phyloP scores from a whole-genome alignment of 2,797 vertebrate genomes.

The Acanthornis magna region DNA sequence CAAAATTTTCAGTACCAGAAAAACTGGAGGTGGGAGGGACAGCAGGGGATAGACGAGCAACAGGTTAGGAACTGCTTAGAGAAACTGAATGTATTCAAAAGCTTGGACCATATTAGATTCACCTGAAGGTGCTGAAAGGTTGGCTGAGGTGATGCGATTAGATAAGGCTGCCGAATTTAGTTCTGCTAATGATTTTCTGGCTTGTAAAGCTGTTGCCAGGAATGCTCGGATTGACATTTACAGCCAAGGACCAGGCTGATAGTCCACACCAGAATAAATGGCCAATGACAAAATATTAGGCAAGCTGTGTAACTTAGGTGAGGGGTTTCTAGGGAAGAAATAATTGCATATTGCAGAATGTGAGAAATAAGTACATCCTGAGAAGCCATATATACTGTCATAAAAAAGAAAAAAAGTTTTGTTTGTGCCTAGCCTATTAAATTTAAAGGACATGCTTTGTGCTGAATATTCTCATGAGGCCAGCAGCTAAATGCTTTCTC shows the following conservation, averaged over 20 bases:
- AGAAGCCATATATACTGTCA: background rate
- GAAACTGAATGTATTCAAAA: background rate
- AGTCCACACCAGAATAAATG: background rate
- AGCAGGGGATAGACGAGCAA: background rate
- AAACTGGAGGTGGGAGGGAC: background rate
- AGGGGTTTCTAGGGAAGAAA: background rate
- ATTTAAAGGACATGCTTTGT: background rate
- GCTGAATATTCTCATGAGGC: background rate
- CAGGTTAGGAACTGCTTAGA: background rate
- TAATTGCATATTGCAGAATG: background rate
- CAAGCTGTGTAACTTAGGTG: background rate
- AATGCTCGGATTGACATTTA: background rate
- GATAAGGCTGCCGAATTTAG: background rate
- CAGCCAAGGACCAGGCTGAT: background rate
- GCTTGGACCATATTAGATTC: background rate
- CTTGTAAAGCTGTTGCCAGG: background rate
- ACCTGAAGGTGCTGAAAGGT: background rate
- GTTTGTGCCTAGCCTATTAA: background rate
- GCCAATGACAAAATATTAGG: background rate
- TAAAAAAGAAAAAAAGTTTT: background rate
- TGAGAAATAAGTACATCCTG: background rate
- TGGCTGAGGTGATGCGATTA: background rate
- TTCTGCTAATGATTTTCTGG: conserved; percentile 6
- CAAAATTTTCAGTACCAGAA: background rate
- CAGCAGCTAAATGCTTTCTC: background rate